A percentile compares a stretch with the other conserved stretches of the same genome.
Evolutionary conservation across 2,888 invertebrate species (phyloP).

Genomic region (Meiosimyza platycephala): DNA sequence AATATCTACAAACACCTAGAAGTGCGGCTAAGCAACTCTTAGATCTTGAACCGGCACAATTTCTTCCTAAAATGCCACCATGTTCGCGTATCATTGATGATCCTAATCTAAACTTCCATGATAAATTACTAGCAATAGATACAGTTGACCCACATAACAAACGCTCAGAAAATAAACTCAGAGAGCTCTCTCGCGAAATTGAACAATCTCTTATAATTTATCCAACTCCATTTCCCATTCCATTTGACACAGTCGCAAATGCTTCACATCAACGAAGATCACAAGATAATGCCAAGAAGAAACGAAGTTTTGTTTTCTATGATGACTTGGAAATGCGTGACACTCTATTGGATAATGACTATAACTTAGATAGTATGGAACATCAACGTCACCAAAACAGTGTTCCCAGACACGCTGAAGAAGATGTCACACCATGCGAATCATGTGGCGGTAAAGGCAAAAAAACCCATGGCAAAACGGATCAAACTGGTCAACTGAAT

Average conservation of each 20-base stretch:
- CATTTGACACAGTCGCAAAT: constrained; percentile 2
- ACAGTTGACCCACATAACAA: constrained; percentile 37
- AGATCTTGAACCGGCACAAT: constrained; percentile 32
- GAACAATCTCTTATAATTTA: constrained; percentile 36
- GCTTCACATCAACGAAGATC: background rate
- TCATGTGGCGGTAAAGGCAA: constrained; percentile 44
- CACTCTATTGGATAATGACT: constrained; percentile 36
- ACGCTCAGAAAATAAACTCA: constrained; percentile 22
- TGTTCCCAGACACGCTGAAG: constrained; percentile 6
- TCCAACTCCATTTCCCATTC: constrained; percentile 9
- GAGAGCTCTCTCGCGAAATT: constrained; percentile 40
- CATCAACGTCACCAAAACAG: background rate
- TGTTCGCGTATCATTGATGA: constrained; percentile 42
- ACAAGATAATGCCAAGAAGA: constrained; percentile 28
- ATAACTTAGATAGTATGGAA: constrained; percentile 42
- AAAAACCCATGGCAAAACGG: constrained; percentile 23
- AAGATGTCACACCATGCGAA: constrained; percentile 33
- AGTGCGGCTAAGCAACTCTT: constrained; percentile 16
- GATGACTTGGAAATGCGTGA: constrained; percentile 47
- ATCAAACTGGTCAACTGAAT: background rate
- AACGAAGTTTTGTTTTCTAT: constrained; percentile 41
- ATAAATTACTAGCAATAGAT: constrained; percentile 46
- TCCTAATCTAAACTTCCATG: constrained; percentile 43
- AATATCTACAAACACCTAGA: background rate
- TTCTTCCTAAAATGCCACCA: constrained; percentile 39